These are phyloP conservation scores for Notolepis coatsorum DNA, from an alignment of 2,797 vertebrate genomes.

Conservation along the genomic window DNA sequence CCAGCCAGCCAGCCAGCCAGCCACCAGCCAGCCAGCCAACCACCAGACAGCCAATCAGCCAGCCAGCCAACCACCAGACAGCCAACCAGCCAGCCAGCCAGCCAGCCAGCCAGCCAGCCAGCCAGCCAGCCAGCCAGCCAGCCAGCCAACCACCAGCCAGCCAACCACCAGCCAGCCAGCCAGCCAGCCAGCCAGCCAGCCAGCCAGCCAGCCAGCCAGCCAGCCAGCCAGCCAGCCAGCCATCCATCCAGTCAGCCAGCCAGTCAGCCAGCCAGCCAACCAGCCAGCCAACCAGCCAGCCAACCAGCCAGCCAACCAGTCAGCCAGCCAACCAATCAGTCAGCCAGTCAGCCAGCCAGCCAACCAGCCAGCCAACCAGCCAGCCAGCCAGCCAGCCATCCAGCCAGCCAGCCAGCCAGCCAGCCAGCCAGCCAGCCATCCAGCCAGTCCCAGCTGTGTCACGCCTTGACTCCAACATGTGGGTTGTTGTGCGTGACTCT, in stretches of 20 bases:
- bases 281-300: conserved; percentile 33
- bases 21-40: conserved; percentile 20
- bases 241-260: too few relatives aligned
- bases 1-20: conserved; percentile 12
- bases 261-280: conserved; percentile 29
- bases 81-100: conserved; percentile 35
- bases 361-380: conserved; percentile 26
- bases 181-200: conserved; percentile 32
- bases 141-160: conserved; percentile 1
- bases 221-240: conserved; percentile 32
- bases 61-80: conserved; percentile 20
- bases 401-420: conserved; percentile 16
- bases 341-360: conserved; percentile 30
- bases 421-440: conserved; percentile 29
- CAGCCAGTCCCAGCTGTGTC: conserved; percentile 46
- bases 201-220: conserved; percentile 11
- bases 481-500: conserved; percentile 29
- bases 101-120: conserved; percentile 11
- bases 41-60: conserved; percentile 22
- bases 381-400: conserved; percentile 31
- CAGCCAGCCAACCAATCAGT: conserved; percentile 33
- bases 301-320: conserved; percentile 42
- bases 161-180: conserved; percentile 11
- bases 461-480: conserved; percentile 19
- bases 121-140: conserved; percentile 32